Evolutionary conservation across 2,888 invertebrate species (phyloP).

Genomic region (Mimas tiliae): DNA sequence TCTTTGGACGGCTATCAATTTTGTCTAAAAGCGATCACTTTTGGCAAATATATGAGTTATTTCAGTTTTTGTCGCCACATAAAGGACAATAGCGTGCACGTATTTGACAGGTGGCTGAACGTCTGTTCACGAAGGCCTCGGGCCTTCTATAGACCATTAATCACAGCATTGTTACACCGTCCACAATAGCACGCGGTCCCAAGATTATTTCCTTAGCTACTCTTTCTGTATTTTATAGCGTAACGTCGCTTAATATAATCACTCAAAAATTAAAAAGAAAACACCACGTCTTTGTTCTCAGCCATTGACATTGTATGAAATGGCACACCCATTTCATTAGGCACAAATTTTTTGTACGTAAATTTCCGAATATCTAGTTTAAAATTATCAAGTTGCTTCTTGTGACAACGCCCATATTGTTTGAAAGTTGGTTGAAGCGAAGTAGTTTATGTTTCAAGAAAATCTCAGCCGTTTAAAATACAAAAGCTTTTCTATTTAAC

Average conservation of each 20-base stretch:
- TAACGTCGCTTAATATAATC: conserved; percentile 28
- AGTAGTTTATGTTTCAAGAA: too few relatives aligned
- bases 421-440: too few relatives aligned
- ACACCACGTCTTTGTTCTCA: conserved; percentile 42
- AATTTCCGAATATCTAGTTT: too few relatives aligned
- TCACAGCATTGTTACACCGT: conserved; percentile 53
- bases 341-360: too few relatives aligned
- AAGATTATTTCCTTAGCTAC: conserved; percentile 42
- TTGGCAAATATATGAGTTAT: conserved; percentile 18
- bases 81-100: conserved; percentile 38
- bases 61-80: conserved; percentile 28
- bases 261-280: background rate
- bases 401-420: too few relatives aligned
- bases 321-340: conserved; percentile 10
- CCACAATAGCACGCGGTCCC: conserved; percentile 46
- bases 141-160: conserved; percentile 48
- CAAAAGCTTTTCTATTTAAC: too few relatives aligned
- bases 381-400: too few relatives aligned
- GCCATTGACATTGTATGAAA: conserved; percentile 31
- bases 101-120: conserved; percentile 31
- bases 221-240: conserved; percentile 44
- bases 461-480: too few relatives aligned
- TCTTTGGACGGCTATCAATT: conserved; percentile 5
- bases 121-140: conserved; percentile 40
- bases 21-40: conserved; percentile 4